Conservation (phyloP, 2,888 invertebrate species). For the Epinotia nisella region DNA sequence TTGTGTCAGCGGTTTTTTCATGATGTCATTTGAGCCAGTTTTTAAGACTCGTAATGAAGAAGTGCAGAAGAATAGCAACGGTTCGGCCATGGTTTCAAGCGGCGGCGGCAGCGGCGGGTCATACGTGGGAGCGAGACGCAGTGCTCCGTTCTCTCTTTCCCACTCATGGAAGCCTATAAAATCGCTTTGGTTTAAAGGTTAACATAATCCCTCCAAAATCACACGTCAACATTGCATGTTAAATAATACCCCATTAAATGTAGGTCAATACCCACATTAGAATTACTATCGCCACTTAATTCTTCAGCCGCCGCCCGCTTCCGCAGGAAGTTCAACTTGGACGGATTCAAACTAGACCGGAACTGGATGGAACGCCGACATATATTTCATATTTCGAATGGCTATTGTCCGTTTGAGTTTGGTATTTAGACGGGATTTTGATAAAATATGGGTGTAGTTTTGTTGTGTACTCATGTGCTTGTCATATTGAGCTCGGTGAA, state of each 20-base stretch:
- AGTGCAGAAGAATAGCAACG: too few relatives aligned
- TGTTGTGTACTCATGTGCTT: neutral
- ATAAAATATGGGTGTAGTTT: slow-evolving; percentile 9
- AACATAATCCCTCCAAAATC: neutral
- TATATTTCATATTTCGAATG: slow-evolving; percentile 82
- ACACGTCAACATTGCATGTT: slow-evolving; percentile 7
- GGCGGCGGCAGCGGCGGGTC: too few relatives aligned
- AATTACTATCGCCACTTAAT: slow-evolving; percentile 81
- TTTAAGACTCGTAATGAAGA: too few relatives aligned
- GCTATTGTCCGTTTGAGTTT: slow-evolving; percentile 60
- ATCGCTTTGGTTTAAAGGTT: too few relatives aligned
- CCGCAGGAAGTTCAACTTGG: slow-evolving; percentile 81
- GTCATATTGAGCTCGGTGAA: too few relatives aligned
- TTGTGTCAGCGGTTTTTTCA: too few relatives aligned
- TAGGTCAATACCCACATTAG: slow-evolving; percentile 68
- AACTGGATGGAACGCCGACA: slow-evolving; percentile 80
- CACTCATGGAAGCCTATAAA: too few relatives aligned
- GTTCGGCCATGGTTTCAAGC: too few relatives aligned
- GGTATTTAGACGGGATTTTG: slow-evolving; percentile 19
- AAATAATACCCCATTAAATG: slow-evolving; percentile 36
- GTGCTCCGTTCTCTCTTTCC: too few relatives aligned
- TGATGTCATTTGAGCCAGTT: too few relatives aligned
- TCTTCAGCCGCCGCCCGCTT: slow-evolving; percentile 79
- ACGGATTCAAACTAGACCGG: slow-evolving; percentile 83
- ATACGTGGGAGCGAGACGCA: too few relatives aligned